Conservation (phyloP, 2,113 vertebrate genomes). For the Bufo gargarizans region DNA sequence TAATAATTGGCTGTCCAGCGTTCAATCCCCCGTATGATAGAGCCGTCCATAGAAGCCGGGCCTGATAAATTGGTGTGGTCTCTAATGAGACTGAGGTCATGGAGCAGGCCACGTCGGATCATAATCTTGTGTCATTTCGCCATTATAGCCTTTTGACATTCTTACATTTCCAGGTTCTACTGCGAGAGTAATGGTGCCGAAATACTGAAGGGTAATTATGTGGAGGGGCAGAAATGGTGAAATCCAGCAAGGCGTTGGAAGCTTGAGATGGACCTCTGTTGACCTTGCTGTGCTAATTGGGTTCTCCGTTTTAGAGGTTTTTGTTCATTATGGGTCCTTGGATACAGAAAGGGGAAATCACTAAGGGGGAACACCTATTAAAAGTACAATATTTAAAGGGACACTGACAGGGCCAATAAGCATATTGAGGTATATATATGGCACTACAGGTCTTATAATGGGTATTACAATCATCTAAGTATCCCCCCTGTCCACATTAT, state of each 20-base stretch:
- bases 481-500: too few species aligned
- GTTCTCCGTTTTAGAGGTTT: not conserved
- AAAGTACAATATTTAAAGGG: not conserved
- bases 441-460: too few species aligned
- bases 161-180: not conserved
- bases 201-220: not conserved
- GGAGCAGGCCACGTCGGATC: not conserved
- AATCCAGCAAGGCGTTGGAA: not conserved
- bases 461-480: too few species aligned
- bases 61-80: not conserved
- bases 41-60: not conserved
- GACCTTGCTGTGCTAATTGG: not conserved
- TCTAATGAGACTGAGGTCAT: constrained; percentile 12
- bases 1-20: not conserved
- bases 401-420: too few species aligned
- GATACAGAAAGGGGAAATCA: not conserved
- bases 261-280: not conserved
- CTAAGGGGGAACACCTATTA: not conserved
- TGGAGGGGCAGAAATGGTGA: not conserved
- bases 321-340: not conserved
- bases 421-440: too few species aligned
- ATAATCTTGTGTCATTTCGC: not conserved
- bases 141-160: not conserved
- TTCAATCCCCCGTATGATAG: not conserved
- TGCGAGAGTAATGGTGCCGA: not conserved